phyloP scores from a whole-genome alignment of 2,888 invertebrate species.

The Drosophila greeni region DNA sequence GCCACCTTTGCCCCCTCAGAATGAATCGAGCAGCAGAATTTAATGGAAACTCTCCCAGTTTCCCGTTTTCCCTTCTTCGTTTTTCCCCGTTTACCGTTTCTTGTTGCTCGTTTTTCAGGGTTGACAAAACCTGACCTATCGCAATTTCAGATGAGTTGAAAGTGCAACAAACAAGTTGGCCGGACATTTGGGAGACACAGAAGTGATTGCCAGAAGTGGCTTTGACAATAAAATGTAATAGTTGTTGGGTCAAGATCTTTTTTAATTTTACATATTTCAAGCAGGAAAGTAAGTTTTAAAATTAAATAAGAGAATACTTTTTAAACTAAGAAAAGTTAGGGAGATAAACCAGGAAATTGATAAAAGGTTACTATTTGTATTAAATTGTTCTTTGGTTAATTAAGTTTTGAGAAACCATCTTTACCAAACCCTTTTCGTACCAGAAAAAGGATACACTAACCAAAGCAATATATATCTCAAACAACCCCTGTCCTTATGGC shows the following conservation, averaged over 20 bases:
- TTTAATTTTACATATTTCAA: not conserved
- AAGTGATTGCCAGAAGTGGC: conserved; percentile 2
- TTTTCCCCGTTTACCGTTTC: not conserved
- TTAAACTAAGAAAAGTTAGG: not conserved
- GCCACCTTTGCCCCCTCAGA: conserved; percentile 16
- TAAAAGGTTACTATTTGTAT: not conserved
- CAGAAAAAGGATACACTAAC: not conserved
- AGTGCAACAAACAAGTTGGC: conserved; percentile 13
- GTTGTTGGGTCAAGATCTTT: not conserved
- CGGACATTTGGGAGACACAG: not conserved
- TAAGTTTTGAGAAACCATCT: not conserved
- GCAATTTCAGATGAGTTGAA: conserved; percentile 26
- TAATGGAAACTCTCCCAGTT: conserved; percentile 16
- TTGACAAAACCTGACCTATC: conserved; percentile 31
- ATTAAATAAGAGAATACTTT: not conserved
- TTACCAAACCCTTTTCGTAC: not conserved
- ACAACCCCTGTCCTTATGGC: not conserved
- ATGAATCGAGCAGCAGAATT: conserved; percentile 29
- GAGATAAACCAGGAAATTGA: not conserved
- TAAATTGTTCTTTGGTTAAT: not conserved
- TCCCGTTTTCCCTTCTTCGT: not conserved
- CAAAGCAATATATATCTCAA: not conserved
- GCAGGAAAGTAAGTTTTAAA: not conserved
- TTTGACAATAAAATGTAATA: not conserved
- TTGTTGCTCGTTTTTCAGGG: not conserved